A percentile compares a stretch with the other conserved stretches of the same genome.
phyloP scores from a whole-genome alignment of 2,888 invertebrate species.

The Pollenia griseotomentosa region DNA sequence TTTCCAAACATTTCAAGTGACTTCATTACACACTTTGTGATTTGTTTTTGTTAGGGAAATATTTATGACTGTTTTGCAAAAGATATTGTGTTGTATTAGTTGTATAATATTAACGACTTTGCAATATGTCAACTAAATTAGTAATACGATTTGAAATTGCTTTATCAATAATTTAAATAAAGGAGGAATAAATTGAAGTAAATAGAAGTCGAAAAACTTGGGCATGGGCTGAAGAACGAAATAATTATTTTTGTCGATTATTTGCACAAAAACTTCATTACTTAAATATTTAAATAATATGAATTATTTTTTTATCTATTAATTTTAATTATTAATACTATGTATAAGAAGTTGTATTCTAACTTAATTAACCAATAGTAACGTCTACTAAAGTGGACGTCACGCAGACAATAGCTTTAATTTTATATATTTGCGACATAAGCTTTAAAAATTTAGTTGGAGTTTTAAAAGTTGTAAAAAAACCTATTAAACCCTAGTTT shows the following conservation, averaged over 20 bases:
- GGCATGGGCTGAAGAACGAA: not conserved
- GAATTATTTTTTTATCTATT: too few relatives aligned
- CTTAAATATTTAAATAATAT: too few relatives aligned
- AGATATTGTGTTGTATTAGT: constrained; percentile 21
- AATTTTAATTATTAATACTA: too few relatives aligned
- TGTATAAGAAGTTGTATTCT: too few relatives aligned
- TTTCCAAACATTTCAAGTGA: constrained; percentile 19
- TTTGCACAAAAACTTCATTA: too few relatives aligned
- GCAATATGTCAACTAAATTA: constrained; percentile 50
- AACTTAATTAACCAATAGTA: too few relatives aligned
- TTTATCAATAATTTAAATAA: constrained; percentile 17
- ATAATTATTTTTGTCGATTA: not conserved
- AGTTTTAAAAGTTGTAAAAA: too few relatives aligned
- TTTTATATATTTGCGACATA: too few relatives aligned
- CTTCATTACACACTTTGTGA: constrained; percentile 24
- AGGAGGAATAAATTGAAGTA: not conserved
- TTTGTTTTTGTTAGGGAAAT: constrained; percentile 4
- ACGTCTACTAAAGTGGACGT: too few relatives aligned
- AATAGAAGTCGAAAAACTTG: not conserved
- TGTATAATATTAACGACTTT: constrained; percentile 43
- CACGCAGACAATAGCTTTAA: too few relatives aligned
- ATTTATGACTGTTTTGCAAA: constrained; percentile 22
- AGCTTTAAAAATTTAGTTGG: too few relatives aligned
- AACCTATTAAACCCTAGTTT: too few relatives aligned
- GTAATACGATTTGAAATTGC: constrained; percentile 14